A percentile compares a stretch with the other conserved stretches of the same genome.
Conservation (phyloP, 1,140 invertebrate species). For the Temnothorax nylanderi region DNA sequence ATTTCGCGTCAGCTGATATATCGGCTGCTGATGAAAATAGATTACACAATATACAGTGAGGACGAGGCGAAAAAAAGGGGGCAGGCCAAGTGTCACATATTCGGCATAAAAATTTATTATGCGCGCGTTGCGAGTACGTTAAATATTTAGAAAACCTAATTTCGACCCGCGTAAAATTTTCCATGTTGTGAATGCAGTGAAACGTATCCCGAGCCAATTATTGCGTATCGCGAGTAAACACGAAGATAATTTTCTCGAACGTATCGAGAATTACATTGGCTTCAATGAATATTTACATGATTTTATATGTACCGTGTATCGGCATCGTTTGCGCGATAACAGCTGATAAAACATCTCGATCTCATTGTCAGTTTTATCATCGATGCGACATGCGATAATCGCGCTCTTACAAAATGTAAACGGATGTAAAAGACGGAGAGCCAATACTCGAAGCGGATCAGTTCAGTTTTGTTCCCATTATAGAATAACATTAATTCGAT, state of each 20-base stretch:
- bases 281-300: conserved; percentile 2
- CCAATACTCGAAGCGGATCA: background rate
- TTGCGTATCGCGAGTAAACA: conserved; percentile 6
- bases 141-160: background rate
- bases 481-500: background rate
- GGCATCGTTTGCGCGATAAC: conserved; percentile 22
- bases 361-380: background rate
- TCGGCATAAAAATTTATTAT: background rate
- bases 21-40: background rate
- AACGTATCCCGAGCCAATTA: background rate
- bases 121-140: background rate
- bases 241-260: conserved; percentile 29
- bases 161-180: conserved; percentile 20
- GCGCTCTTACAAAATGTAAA: background rate
- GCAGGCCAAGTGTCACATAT: background rate
- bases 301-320: background rate
- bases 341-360: conserved; percentile 42
- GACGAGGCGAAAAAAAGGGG: background rate
- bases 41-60: background rate
- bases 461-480: background rate
- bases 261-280: background rate
- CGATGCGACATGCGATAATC: background rate
- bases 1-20: background rate
- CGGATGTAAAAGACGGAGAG: background rate
- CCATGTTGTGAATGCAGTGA: background rate